These are phyloP conservation scores for Aplidium turbinatum DNA, from an alignment of 23 tunicate genomes.

Conservation along the genomic window DNA sequence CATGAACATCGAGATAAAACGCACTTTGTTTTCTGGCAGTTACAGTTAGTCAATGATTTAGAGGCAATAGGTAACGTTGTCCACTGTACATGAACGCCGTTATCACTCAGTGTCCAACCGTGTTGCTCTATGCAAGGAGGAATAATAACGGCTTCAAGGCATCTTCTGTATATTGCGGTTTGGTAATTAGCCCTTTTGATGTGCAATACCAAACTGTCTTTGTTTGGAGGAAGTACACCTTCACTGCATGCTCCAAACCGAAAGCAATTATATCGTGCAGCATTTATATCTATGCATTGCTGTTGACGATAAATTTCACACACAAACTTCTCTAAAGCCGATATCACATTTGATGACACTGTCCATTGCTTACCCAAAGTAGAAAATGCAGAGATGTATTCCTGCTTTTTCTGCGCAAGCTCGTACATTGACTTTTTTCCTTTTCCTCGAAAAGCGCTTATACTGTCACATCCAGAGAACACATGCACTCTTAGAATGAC, in stretches of 20 bases:
- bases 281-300: not conserved
- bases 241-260: not conserved
- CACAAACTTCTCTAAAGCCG: not conserved
- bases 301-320: not conserved
- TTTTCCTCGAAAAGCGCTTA: not conserved
- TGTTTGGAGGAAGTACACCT: not conserved
- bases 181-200: not conserved
- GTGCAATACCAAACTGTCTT: not conserved
- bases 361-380: not conserved
- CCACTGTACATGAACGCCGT: not conserved
- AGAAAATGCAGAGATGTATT: conserved; percentile 1
- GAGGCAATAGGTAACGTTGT: not conserved
- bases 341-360: not conserved
- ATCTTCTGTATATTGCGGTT: not conserved
- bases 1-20: not conserved
- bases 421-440: not conserved
- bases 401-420: not conserved
- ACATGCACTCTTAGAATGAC: not conserved
- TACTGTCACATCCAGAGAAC: conserved; percentile 2
- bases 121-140: not conserved
- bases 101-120: not conserved
- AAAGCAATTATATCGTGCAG: conserved; percentile 5
- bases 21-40: not conserved
- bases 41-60: not conserved
- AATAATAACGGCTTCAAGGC: not conserved